Evolutionary conservation across 2,888 invertebrate species (phyloP).

Genomic region (Epinotia nisella): DNA sequence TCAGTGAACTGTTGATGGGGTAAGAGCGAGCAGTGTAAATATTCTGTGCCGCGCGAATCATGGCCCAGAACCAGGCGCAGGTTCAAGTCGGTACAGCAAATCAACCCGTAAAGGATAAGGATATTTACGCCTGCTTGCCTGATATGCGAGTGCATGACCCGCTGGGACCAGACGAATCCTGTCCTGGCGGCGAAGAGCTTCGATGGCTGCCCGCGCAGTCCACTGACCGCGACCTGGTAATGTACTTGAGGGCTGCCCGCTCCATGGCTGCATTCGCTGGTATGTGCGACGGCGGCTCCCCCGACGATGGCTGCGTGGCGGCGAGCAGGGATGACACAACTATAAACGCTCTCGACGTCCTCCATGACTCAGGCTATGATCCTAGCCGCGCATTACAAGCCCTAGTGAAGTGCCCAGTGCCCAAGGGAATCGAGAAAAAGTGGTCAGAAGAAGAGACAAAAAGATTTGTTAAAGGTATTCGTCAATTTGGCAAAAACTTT

Average conservation of each 20-base stretch:
- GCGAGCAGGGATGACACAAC: constrained; percentile 99
- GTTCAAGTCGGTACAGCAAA: constrained; percentile 82
- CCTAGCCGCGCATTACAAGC: constrained; percentile 98
- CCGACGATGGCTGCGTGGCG: constrained; percentile 98
- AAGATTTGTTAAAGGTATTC: constrained; percentile 98
- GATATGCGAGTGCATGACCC: constrained; percentile 83
- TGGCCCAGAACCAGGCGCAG: constrained; percentile 84
- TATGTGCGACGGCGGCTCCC: constrained; percentile 99
- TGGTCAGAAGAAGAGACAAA: constrained; percentile 99
- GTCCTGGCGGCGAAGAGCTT: constrained; percentile 91
- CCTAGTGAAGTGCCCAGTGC: constrained; percentile 98
- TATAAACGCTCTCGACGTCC: constrained; percentile 97
- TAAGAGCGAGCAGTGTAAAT: constrained; percentile 73
- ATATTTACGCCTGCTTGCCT: constrained; percentile 83
- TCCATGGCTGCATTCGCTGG: constrained; percentile 99
- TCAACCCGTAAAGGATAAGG: constrained; percentile 82
- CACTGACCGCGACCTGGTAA: constrained; percentile 96
- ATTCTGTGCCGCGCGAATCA: constrained; percentile 69
- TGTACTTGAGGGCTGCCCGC: constrained; percentile 98
- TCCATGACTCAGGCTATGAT: constrained; percentile 98
- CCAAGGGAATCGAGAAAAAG: constrained; percentile 98
- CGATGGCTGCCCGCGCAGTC: constrained; percentile 98
- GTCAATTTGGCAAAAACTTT: constrained; percentile 99
- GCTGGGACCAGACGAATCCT: constrained; percentile 78
- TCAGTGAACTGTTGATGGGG: constrained; percentile 68